Evolutionary conservation across 2,888 invertebrate genomes (phyloP).

Genomic region (Chironomus tentans): DNA sequence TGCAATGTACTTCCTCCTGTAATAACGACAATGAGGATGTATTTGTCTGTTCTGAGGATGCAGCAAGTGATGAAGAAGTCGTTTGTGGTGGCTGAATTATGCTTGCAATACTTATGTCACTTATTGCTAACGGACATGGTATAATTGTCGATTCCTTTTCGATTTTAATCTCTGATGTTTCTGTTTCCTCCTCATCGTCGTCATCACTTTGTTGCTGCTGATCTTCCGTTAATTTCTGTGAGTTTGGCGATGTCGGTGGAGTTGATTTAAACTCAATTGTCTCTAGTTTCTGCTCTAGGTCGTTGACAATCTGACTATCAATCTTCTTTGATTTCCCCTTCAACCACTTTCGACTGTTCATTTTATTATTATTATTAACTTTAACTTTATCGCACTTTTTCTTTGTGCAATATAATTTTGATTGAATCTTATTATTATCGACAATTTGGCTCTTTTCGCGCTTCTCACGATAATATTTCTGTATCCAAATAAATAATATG

Average conservation of each 20-base stretch:
- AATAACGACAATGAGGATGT: conserved; percentile 3
- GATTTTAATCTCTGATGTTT: background rate
- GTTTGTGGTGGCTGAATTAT: conserved; percentile 8
- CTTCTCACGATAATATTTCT: conserved; percentile 27
- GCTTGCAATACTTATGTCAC: conserved; percentile 12
- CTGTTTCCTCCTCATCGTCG: background rate
- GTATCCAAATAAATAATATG: conserved; percentile 31
- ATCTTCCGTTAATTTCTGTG: conserved; percentile 6
- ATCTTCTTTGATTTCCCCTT: conserved; percentile 3
- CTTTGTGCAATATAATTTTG: background rate
- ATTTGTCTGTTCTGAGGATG: background rate
- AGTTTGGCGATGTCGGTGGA: conserved; percentile 19
- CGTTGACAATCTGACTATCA: conserved; percentile 8
- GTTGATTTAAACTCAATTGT: conserved; percentile 18
- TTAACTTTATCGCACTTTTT: background rate
- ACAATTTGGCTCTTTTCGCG: conserved; percentile 8
- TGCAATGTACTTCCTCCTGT: conserved; percentile 23
- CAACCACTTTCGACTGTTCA: conserved; percentile 22
- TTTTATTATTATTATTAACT: conserved; percentile 8
- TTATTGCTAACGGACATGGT: conserved; percentile 15
- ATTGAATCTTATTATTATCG: background rate
- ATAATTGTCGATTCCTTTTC: background rate
- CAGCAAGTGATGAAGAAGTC: background rate
- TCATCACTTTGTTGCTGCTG: background rate
- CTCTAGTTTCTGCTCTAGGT: conserved; percentile 14